These are phyloP conservation scores for Lophius piscatorius DNA, from an alignment of 2,113 vertebrate genomes.

Conservation along the genomic window DNA sequence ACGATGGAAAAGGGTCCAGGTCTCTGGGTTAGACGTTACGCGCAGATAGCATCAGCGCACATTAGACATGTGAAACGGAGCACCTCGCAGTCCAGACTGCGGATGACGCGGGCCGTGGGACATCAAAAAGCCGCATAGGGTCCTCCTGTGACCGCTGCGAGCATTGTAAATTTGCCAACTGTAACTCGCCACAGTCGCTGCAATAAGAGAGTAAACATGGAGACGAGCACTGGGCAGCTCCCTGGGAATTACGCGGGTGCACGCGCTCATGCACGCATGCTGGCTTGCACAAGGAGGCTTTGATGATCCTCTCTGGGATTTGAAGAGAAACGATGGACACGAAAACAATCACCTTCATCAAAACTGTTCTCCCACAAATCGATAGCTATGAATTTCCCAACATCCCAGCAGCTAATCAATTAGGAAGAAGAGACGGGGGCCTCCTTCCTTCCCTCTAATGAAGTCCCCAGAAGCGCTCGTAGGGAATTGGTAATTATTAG, in stretches of 20 bases:
- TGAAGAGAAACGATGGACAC: conserved; percentile 1
- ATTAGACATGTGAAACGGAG: conserved; percentile 77
- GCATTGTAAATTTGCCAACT: conserved; percentile 63
- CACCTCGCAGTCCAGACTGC: conserved; percentile 54
- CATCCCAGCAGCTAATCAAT: conserved; percentile 35
- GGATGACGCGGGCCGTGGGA: conserved; percentile 47
- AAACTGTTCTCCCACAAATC: neutral
- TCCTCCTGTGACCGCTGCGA: conserved; percentile 51
- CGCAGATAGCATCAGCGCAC: conserved; percentile 80
- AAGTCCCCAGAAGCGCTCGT: conserved; percentile 66
- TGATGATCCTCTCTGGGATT: neutral
- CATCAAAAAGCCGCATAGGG: conserved; percentile 55
- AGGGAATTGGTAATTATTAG: conserved; percentile 87
- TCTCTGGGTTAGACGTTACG: conserved; percentile 76
- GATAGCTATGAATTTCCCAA: conserved; percentile 10
- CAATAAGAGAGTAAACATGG: conserved; percentile 76
- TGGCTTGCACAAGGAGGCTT: neutral
- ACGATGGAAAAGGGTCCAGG: conserved; percentile 72
- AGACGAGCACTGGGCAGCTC: conserved; percentile 13
- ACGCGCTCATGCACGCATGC: neutral
- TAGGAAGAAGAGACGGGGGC: neutral
- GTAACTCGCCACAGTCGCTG: conserved; percentile 70
- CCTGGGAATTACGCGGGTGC: neutral
- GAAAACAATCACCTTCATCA: neutral
- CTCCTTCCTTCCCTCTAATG: conserved; percentile 43